A percentile compares a stretch with the other conserved stretches of the same genome.
phyloP scores from a whole-genome alignment of 2,797 vertebrate species.

The Echiichthys vipera region DNA sequence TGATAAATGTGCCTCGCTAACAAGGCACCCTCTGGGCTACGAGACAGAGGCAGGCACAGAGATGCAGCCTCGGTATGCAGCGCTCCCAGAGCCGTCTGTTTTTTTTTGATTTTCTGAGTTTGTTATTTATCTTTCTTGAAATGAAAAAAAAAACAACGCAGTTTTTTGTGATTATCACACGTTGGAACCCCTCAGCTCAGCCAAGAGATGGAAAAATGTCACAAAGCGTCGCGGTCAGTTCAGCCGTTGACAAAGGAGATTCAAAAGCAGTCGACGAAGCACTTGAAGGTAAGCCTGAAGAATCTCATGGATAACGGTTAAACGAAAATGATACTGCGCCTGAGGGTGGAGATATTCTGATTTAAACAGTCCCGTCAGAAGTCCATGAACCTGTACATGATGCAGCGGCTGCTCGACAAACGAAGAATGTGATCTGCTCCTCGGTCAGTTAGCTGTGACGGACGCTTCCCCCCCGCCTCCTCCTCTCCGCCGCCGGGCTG shows the following conservation, averaged over 20 bases:
- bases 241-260: constrained; percentile 72
- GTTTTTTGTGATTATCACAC: constrained; percentile 60
- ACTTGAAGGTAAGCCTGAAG: constrained; percentile 93
- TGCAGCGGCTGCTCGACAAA: constrained; percentile 57
- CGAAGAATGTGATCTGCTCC: constrained; percentile 64
- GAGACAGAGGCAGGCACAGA: constrained; percentile 56
- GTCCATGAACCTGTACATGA: constrained; percentile 58
- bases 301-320: constrained; percentile 90
- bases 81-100: constrained; percentile 55
- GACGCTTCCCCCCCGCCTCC: constrained; percentile 47
- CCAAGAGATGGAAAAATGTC: constrained; percentile 73
- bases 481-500: constrained; percentile 11
- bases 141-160: constrained; percentile 49
- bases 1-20: constrained; percentile 45
- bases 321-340: constrained; percentile 78
- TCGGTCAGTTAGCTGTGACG: constrained; percentile 51
- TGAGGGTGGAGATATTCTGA: constrained; percentile 52
- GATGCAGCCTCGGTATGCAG: constrained; percentile 54
- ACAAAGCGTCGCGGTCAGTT: constrained; percentile 81
- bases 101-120: constrained; percentile 39
- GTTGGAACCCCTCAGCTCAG: constrained; percentile 71
- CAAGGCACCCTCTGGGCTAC: constrained; percentile 53
- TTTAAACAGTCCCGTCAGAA: constrained; percentile 53
- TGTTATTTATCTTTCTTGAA: constrained; percentile 49
- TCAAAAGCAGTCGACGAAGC: constrained; percentile 93